These are phyloP conservation scores for Bimastos eiseni DNA, from an alignment of 2,888 invertebrate species.

Conservation along the genomic window DNA sequence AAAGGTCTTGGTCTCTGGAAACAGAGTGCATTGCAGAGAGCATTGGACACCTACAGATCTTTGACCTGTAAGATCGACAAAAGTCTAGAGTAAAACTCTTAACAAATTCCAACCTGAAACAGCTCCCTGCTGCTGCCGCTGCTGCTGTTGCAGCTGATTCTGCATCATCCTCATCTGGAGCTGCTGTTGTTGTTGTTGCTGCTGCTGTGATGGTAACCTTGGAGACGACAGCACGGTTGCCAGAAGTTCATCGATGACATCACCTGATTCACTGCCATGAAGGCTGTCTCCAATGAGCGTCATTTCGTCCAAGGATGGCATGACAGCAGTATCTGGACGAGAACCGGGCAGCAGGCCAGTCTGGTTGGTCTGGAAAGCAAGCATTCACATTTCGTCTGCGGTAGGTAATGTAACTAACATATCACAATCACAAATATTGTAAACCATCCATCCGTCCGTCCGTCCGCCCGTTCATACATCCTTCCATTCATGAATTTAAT, in stretches of 20 bases:
- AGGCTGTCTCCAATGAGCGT: neutral
- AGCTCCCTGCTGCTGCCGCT: slow-evolving; percentile 19
- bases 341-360: neutral
- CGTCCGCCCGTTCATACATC: too few species aligned
- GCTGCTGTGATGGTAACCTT: neutral
- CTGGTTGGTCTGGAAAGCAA: neutral
- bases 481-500: too few species aligned
- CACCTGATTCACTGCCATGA: neutral
- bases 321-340: neutral
- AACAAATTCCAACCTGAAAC: neutral
- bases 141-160: slow-evolving; percentile 1
- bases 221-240: neutral
- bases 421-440: neutral
- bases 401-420: neutral
- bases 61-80: too few species aligned
- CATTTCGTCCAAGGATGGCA: neutral
- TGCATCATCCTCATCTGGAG: slow-evolving; percentile 14
- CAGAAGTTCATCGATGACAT: neutral
- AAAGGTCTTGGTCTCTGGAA: too few species aligned
- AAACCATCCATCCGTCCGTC: too few species aligned
- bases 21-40: too few species aligned
- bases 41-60: too few species aligned
- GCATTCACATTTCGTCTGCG: neutral
- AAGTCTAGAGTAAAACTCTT: neutral
- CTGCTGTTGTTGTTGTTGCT: slow-evolving; percentile 1